Conservation (phyloP, 2,797 vertebrate species). For the Typhlichthys subterraneus region DNA sequence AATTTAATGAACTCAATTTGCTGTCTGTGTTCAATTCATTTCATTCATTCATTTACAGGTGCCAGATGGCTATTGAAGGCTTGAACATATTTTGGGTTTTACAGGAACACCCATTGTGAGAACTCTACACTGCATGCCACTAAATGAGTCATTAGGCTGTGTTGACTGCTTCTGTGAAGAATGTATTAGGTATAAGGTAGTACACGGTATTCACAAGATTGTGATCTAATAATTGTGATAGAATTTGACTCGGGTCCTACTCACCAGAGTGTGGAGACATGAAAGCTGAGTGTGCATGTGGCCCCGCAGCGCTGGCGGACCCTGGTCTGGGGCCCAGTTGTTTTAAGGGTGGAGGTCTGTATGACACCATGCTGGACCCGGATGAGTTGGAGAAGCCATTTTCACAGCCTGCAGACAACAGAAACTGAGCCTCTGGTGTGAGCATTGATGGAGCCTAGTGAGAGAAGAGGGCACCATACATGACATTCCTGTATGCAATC, state of each 20-base stretch:
- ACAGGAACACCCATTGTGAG: not conserved
- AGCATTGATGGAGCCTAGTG: conserved; percentile 78
- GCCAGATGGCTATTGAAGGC: too few relatives aligned
- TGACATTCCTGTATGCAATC: not conserved
- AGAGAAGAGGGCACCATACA: not conserved
- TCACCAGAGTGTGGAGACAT: conserved; percentile 76
- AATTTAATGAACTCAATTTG: not conserved
- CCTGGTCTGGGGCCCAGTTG: conserved; percentile 70
- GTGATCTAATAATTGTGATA: not conserved
- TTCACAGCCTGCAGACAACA: conserved; percentile 74
- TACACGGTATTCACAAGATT: too few relatives aligned
- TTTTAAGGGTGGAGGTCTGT: conserved; percentile 75
- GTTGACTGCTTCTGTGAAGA: too few relatives aligned
- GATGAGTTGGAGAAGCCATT: conserved; percentile 72
- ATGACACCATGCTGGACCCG: conserved; percentile 63
- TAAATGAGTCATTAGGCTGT: too few relatives aligned
- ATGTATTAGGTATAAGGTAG: too few relatives aligned
- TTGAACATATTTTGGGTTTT: too few relatives aligned
- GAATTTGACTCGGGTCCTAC: conserved; percentile 16
- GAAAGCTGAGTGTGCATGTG: conserved; percentile 67
- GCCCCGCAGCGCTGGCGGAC: conserved; percentile 59
- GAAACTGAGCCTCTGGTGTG: conserved; percentile 75
- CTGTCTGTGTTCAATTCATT: too few relatives aligned
- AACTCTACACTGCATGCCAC: not conserved
- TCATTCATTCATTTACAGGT: too few relatives aligned